Evolutionary conservation across 92 coral and sea anemone species (phyloP), one percentile per base, ranked within the genome.

Genomic region (Actinernus sp.): DNA sequence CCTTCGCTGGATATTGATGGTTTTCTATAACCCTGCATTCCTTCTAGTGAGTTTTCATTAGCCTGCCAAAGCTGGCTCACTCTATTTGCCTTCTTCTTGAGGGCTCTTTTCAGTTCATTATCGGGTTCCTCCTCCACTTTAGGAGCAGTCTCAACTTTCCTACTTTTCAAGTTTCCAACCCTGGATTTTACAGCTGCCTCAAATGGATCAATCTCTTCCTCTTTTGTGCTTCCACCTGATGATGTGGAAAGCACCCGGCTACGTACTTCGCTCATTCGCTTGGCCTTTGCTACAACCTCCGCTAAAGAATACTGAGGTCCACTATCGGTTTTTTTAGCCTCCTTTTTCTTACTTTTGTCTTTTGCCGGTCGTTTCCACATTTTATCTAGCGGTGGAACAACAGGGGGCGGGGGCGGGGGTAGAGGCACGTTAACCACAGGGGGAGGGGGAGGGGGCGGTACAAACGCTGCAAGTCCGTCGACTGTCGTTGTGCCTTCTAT

Each of bases 361-460:
- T 81, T 67, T 16, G 76, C 34, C 9, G 55, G 58, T 36, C 32
- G 63, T 61, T 76, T 65, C 23, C 65, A 50, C 9, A 88, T 16
- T 16, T 65, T 53, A 12, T 63, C 56, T 23, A 28, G 71, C 18
- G 98, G 87, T 16, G 86, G 92, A 2, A 68, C 86, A 43, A 90
- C 73, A 22, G 96, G 96, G 3, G 97, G 95, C 12, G 85, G 93
- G 13, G 81, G 82, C 25, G 96, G 92, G 4, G 93, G 89, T 41
- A 89, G 72, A 34, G 96, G 91, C 3, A 78, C 68, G 49, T 56
- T 63, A 36, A 40, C 32, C 29, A 77, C 75, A 29, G 70, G 78
- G 40, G 48, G 84, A 58, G 72, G 84, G 48, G 65, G 87, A 16
- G 73, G 82, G 70, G 76, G 56, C 10, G 66, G 59, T 45, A 71